These are phyloP conservation scores for Danio kyathit DNA, from an alignment of 2,797 vertebrate genomes.

Conservation along the genomic window DNA sequence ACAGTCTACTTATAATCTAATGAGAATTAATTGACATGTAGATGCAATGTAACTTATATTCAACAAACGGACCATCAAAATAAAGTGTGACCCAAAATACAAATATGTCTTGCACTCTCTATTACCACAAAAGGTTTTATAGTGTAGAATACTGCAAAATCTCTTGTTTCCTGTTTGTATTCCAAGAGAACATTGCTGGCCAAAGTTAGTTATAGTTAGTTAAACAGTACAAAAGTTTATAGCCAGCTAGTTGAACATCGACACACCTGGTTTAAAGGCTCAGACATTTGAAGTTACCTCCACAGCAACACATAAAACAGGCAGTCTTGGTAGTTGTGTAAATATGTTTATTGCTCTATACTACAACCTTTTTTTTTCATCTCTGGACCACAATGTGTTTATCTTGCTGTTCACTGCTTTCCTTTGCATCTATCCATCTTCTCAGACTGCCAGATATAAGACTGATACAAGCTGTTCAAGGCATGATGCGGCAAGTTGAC, in stretches of 20 bases:
- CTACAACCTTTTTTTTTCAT: conserved; percentile 6
- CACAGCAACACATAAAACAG: not conserved
- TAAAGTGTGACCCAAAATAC: no score
- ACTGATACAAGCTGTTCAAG: conserved; percentile 70
- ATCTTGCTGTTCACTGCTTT: conserved; percentile 49
- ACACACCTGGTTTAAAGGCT: not conserved
- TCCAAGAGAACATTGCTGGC: not conserved
- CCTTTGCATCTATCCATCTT: conserved; percentile 69
- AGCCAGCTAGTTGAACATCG: conserved; percentile 23
- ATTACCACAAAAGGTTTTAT: not conserved
- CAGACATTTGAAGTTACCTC: not conserved
- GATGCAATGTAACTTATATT: no score
- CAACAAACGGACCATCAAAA: no score
- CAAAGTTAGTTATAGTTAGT: conserved; percentile 18
- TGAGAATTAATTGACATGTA: no score
- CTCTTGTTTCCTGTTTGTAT: not conserved
- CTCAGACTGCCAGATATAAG: conserved; percentile 67
- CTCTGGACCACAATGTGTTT: conserved; percentile 56
- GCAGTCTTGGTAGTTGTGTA: not conserved
- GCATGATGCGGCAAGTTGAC: not conserved
- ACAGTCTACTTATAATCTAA: no score
- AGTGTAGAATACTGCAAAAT: not conserved
- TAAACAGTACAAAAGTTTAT: conserved; percentile 18
- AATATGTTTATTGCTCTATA: not conserved
- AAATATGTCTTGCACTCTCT: not conserved